Evolutionary conservation across 37 sponge, comb jelly and placozoan genomes (phyloP), one percentile per base, ranked within the genome.

Genomic region (Crambe crambe): DNA sequence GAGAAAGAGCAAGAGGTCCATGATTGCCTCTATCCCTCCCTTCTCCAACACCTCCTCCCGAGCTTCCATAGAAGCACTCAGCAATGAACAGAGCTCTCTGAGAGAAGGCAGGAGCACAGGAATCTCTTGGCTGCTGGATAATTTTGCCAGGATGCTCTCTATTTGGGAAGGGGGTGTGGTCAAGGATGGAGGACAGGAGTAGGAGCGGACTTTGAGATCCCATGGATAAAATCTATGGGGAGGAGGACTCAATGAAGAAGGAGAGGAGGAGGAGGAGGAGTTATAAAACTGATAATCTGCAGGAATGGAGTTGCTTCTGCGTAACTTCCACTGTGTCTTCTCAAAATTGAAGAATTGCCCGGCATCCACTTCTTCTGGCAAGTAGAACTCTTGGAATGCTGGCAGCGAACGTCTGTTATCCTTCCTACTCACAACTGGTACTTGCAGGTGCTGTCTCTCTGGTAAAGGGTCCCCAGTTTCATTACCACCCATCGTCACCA

Each of bases 121-220:
- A 26, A 43, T 31, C 5, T 77, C 65, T 20, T 41, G n/a, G 36
- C 32, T n/a, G 27, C 29, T 59, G 38, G 44, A 25, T 18, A 77
- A 37, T 0, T 21, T 26, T 18, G 32, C n/a, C 22, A 77, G 43
- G 8, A 77, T 34, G 21, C 32, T 12, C 44, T 77, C 77, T 20
- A 41, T 22, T 59, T 59, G 17, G 0, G 77, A 58, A 2, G 41
- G 0, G 9, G 44, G 44, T n/a, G 65, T 17, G 2, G 77, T 43
- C 22, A 77, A 42, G 3, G 65, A 64, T 20, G 64, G 43, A 26
- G 77, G 77, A 27, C 35, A 80, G 17, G 80, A 80, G 29, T 80
- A 80, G 39, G 60, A 57, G 15, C 69, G 58, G 36, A 68, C 80
- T 15, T 26, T 70, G 36, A 37, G 17, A 37, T 56, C 22, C 77